These are phyloP conservation scores for Gymnobelideus leadbeateri DNA, from an alignment of 2,113 vertebrate species.

Conservation along the genomic window DNA sequence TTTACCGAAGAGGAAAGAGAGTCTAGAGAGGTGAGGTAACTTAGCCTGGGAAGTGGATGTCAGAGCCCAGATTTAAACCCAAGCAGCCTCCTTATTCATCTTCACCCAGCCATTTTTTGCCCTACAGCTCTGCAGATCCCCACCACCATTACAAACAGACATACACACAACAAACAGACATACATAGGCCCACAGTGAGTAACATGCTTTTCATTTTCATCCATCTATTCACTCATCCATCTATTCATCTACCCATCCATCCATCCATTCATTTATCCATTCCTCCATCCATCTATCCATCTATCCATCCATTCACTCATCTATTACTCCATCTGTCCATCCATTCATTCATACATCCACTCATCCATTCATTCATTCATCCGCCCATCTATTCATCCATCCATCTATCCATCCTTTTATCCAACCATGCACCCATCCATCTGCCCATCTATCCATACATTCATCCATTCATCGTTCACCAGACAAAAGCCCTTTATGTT, in stretches of 20 bases:
- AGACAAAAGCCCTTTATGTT: background rate
- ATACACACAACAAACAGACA: background rate
- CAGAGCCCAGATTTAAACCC: background rate
- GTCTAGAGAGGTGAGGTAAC: too few species aligned
- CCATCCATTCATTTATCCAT: background rate
- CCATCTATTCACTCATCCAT: background rate
- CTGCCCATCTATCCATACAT: background rate
- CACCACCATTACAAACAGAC: background rate
- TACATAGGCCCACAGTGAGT: background rate
- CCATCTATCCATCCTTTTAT: background rate
- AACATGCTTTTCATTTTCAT: background rate
- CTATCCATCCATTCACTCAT: background rate
- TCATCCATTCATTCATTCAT: background rate
- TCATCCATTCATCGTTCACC: background rate
- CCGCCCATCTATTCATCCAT: background rate
- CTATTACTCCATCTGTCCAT: background rate
- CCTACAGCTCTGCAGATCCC: background rate
- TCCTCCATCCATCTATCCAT: background rate
- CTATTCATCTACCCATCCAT: background rate
- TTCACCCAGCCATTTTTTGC: background rate
- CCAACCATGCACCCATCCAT: background rate
- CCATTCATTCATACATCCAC: background rate
- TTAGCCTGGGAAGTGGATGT: background rate
- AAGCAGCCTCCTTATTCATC: background rate
- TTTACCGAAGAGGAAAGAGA: too few species aligned